These are phyloP conservation scores for Nemopilema nomurai DNA, from an alignment of 30 jellyfish, hydroid and myxozoan species.

Conservation along the genomic window DNA sequence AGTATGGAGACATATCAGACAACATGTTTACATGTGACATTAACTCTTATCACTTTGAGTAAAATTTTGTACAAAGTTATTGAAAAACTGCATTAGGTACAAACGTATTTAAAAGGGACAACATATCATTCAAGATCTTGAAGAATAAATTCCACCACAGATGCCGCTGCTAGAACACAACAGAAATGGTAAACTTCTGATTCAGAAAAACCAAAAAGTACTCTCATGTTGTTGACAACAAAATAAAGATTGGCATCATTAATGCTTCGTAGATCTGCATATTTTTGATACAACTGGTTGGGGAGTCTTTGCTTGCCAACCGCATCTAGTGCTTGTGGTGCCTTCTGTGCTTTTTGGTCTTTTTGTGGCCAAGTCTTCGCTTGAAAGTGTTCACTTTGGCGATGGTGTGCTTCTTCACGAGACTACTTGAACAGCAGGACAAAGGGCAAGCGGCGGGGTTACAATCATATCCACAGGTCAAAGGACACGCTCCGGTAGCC, in stretches of 20 bases:
- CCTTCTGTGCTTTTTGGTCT: background rate
- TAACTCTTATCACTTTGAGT: background rate
- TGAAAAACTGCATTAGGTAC: background rate
- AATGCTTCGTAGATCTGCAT: too few relatives aligned
- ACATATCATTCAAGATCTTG: background rate
- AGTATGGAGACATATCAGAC: background rate
- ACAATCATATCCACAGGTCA: slow-evolving; percentile 68
- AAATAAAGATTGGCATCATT: too few relatives aligned
- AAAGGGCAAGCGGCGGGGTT: slow-evolving; percentile 66
- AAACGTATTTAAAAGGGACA: background rate
- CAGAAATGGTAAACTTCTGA: background rate
- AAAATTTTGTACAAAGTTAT: background rate
- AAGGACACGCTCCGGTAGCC: slow-evolving; percentile 47
- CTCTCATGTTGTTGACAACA: too few relatives aligned
- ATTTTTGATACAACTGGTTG: background rate
- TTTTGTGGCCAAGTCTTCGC: background rate
- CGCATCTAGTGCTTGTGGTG: background rate
- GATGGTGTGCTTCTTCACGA: slow-evolving; percentile 51
- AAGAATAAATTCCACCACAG: too few relatives aligned
- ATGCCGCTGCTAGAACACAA: too few relatives aligned
- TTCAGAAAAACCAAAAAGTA: background rate
- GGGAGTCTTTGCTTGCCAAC: background rate
- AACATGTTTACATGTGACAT: too few relatives aligned
- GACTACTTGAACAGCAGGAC: slow-evolving; percentile 52
- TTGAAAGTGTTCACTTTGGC: slow-evolving; percentile 2